phyloP scores from a whole-genome alignment of 2,888 invertebrate genomes.

The Drosophila kambysellisi region DNA sequence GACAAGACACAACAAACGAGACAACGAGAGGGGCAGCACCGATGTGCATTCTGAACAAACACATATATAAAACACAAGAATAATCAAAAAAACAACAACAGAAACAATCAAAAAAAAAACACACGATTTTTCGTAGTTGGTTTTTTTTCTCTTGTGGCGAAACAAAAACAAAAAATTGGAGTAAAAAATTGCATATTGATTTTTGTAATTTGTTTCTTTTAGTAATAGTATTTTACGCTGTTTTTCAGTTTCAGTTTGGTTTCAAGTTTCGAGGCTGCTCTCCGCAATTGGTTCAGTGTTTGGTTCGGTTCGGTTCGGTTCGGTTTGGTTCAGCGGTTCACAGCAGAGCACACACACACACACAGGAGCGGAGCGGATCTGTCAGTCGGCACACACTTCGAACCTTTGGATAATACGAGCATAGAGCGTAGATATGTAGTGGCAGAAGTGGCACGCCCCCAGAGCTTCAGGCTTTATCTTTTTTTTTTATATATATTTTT shows the following conservation, averaged over 20 bases:
- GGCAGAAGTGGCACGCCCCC: conserved; percentile 57
- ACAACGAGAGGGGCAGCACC: conserved; percentile 50
- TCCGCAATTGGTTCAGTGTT: conserved; percentile 51
- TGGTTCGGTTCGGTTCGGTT: background rate
- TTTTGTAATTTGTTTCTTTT: conserved; percentile 19
- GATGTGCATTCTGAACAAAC: conserved; percentile 77
- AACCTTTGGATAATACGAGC: conserved; percentile 81
- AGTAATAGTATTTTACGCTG: conserved; percentile 40
- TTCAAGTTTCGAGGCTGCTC: conserved; percentile 38
- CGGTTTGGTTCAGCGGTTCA: conserved; percentile 62
- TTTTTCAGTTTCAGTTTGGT: conserved; percentile 27
- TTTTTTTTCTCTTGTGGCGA: background rate
- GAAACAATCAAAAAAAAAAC: background rate
- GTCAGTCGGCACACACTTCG: conserved; percentile 74
- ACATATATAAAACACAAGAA: conserved; percentile 68
- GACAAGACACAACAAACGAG: conserved; percentile 61
- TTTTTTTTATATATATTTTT: background rate
- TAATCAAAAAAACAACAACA: background rate
- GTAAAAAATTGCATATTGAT: conserved; percentile 24
- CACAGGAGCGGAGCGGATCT: conserved; percentile 48
- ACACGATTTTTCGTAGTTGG: conserved; percentile 45
- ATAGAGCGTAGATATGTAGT: conserved; percentile 77
- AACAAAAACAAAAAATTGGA: conserved; percentile 24
- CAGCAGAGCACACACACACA: conserved; percentile 53
- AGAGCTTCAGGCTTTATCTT: conserved; percentile 38